Base-by-base conservation (phyloP, 2,888 invertebrate genomes). In the Abrostola triplasia region DNA sequence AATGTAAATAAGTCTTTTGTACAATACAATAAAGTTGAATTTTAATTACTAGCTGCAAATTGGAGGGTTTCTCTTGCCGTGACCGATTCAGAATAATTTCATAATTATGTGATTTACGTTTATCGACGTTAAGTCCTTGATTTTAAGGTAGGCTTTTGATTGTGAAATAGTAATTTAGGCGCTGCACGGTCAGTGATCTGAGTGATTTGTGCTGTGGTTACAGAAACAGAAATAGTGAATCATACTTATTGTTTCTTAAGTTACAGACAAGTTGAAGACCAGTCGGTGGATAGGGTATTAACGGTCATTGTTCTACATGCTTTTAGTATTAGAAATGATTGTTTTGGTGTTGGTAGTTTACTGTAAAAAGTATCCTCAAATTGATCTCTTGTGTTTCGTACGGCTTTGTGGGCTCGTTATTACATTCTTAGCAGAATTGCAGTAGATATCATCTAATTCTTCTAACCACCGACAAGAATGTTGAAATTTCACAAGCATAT, bases 111-210 rank as follows among this genome's bases (percentile, higher is more conserved):
- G 13, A 41, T 12, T n/a, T n/a, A 7, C 0, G 36, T 48, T 49
- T 47, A 8, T 44, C 24, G 36, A 59, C 64, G 49, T 40, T 60
- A 58, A 44, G 49, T 36, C 12, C 2, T 38, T 12, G 24, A 38
- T 35, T 36, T 35, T 36, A 73, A 60, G 54, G 57, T 47, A 41
- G 35, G 12, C 0, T 55, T 55, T 60, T 10, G 55, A 36, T 24
- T 59, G 64, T 13, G 5, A n/a, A 8, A 35, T 9, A 7, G 10
- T 42, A 50, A 58, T 60, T 58, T 50, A 58, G 53, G 55, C 6
- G 35, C 50, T 69, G 64, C 40, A 58, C 74, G 74, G 60, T 58
- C 70, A 60, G 60, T 58, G 74, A 60, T 73, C 64, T 57, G 54
- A 69, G 44, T 59, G 50, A 64, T 73, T 73, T 64, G 57, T 53